Base-by-base conservation (phyloP, 1,140 invertebrate genomes). In the Saccostrea glomerata region DNA sequence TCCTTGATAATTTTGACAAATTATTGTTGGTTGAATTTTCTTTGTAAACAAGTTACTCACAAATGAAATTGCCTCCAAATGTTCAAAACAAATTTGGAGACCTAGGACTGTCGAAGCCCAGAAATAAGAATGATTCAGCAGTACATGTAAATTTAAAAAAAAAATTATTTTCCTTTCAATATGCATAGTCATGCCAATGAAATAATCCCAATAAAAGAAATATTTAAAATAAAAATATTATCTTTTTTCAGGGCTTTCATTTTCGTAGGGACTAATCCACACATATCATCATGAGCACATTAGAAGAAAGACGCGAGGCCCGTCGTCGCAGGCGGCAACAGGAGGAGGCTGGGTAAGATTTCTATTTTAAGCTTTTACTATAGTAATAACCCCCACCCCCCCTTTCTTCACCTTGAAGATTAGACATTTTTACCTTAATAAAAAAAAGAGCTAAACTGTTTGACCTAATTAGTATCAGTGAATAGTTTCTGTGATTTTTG, bases 271-370 rank as follows among this genome's bases (percentile, higher is more conserved):
- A 47, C 82, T 87, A 87, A 47, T 60, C 30, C 56, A 84, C 20
- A 87, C 86, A 87, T 87, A 87, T 87, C 82, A 87, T 63, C 87
- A 91, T 91, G 91, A 90, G 89, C 36, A 40, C 86, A 66, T 56
- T 90, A 63, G 91, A 91, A 86, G 91, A 91, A 90, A 87, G 91
- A 63, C 91, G 91, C 63, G 91, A 91, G 85, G 91, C 91, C 56
- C 90, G 91, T 82, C 88, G 91, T 54, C 88, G 91, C 20, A 87
- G 88, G 84, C 89, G 91, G 40, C 58, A 87, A 60, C 84, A 88
- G 82, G 88, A 90, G 60, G 87, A 88, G 23, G 88, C 36, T 20
- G 86, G 60, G 86, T 87, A 87, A 87, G 86, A 84, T 73, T 60
- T 15, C 56, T 60, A 40, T 25, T 25, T 1, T 40, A 17, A 60